A percentile compares a stretch with the other conserved stretches of the same genome.
phyloP scores from a whole-genome alignment of 2,888 invertebrate genomes.

The Teleogryllus oceanicus region DNA sequence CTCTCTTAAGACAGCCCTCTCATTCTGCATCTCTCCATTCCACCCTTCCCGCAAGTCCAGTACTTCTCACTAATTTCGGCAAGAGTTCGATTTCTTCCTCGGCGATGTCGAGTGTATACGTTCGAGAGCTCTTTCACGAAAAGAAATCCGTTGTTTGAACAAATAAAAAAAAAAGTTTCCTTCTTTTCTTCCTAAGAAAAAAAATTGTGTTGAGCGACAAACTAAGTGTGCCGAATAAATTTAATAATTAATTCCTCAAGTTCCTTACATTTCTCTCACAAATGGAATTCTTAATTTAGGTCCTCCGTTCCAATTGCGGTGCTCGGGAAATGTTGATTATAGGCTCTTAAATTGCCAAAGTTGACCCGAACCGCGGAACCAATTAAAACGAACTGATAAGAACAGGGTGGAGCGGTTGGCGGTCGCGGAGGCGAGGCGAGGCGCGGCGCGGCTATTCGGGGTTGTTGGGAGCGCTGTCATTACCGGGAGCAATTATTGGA shows the following conservation, averaged over 20 bases:
- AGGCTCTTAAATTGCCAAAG: slow-evolving; percentile 18
- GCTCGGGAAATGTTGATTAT: background rate
- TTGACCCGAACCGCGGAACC: background rate
- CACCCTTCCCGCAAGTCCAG: background rate
- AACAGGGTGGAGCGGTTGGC: background rate
- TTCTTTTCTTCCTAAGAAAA: background rate
- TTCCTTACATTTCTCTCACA: slow-evolving; percentile 9
- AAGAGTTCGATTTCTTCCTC: background rate
- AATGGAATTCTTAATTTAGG: slow-evolving; percentile 18
- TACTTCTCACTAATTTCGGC: background rate
- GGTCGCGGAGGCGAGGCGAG: background rate
- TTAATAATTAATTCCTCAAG: background rate
- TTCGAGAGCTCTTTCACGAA: background rate
- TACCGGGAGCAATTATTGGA: background rate
- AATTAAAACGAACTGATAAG: slow-evolving; percentile 18
- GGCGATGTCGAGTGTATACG: background rate
- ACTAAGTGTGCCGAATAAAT: slow-evolving; percentile 6
- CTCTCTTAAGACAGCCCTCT: background rate
- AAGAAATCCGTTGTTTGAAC: background rate
- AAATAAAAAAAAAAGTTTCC: background rate
- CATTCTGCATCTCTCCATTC: background rate
- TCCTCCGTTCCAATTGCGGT: background rate
- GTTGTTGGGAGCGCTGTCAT: background rate
- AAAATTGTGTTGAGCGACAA: background rate
- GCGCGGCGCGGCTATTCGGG: background rate